Evolutionary conservation across 2,888 invertebrate genomes (phyloP), one percentile per base, ranked within the genome.

Genomic region (Abscondita cerata): DNA sequence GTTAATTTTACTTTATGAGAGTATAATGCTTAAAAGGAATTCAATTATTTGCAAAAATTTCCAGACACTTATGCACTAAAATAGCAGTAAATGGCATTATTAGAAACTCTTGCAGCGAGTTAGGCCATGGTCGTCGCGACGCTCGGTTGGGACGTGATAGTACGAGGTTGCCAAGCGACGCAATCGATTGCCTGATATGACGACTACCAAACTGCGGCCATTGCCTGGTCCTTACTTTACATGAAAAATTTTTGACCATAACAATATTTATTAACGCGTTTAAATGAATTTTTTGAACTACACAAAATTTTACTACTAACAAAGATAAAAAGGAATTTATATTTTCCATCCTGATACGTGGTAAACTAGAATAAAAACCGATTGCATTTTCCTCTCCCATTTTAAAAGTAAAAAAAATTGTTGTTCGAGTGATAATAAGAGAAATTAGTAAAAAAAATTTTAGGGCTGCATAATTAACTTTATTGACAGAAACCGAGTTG

Each of bases 161-260:
- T 67, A 68, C 65, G 64, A 63, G 55, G 68, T 68, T 68, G 68
- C 68, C 64, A 64, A 51, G 67, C 68, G 67, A 68, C 67, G 62
- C 65, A 57, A 68, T 68, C 68, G 68, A 68, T 67, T 67, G 53
- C 53, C 55, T 58, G 62, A 64, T 67, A 68, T 68, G 68, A 69
- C 65, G 68, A 66, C 64, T 64, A 59, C 64, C 62, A 62, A 64
- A 62, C 64, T 63, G 64, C 65, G 65, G 66, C 69, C 65, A 66
- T 68, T 63, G 66, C 57, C 59, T 47, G 55, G 56, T 64, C 59
- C 55, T 64, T 59, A 64, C 47, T 64, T 64, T 59, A 55, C 41
- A 59, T 59, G 51, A 38, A 36, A 33, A 41, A 51, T 56, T 56
- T 64, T 64, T 46, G 20, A 41, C 55, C 55, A 59, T 62, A 36